Evolutionary conservation across 2,113 vertebrate genomes (phyloP), one percentile per base, ranked within the genome.

Genomic region (Ochotona curzoniae): DNA sequence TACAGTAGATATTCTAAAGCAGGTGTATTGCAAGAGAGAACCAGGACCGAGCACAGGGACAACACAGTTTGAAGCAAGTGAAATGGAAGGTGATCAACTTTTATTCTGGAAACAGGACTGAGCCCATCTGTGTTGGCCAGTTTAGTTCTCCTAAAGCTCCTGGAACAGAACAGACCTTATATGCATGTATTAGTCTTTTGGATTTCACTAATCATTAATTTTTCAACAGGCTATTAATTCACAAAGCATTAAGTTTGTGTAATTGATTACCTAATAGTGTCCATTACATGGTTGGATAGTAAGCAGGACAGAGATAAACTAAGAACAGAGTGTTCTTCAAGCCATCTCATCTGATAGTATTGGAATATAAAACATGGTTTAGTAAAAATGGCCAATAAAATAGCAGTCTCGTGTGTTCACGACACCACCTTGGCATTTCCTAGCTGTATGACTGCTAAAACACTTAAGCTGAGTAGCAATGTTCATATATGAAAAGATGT

Each of bases 241-340:
- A 87, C 67, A 91, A 96, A 93, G 81, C 94, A 94, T 87, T 75
- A 57, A 63, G 81, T 81, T 94, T 94, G 80, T 91, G 54, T 89
- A 97, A 96, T 94, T 95, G 93, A 80, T 94, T 96, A 94, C 71
- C 61, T 95, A 94, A 95, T 82, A 94, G 89, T 84, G 76, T 60
- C 73, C 81, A 96, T 96, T 95, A 95, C 89, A 91, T 91, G 90
- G 91, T 84, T 94, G 91, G 44, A 47, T 90, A 78, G 69, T 93
- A 96, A 96, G 67, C 87, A 94, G 89, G 87, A 89, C 91, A 94
- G 67, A 95, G 93, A 95, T 84, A 84, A 93, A 93, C 91, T 87
- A 70, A 49, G 32, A 93, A 61, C 0, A 73, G 28, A 89, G 2
- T 73, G 30, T 13, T 83, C 71, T 82, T 69, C 4, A 67, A 93